These are phyloP conservation scores for Moxostoma hubbsi DNA, from an alignment of 2,797 vertebrate species.

Conservation along the genomic window DNA sequence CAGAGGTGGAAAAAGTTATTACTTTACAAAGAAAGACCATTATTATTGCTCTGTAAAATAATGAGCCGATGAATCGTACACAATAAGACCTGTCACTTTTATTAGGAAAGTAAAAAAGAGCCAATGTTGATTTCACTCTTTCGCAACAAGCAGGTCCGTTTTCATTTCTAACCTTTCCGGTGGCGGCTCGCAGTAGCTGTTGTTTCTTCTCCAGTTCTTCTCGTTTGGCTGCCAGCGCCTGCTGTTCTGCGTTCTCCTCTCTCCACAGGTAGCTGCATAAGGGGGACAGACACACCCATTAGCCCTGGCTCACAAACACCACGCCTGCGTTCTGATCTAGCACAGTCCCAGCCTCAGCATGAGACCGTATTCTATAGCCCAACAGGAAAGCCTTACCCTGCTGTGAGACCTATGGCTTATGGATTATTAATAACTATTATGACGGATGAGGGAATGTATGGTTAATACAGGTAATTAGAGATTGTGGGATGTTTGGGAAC, in stretches of 20 bases:
- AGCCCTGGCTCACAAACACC: conserved; percentile 28
- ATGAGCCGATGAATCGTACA: too few species aligned
- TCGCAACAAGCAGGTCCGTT: neutral
- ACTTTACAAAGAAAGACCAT: too few species aligned
- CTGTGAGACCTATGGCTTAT: conserved; percentile 18
- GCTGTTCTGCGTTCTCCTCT: conserved; percentile 98
- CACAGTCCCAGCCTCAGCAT: neutral
- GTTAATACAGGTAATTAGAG: neutral
- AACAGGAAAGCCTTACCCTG: conserved; percentile 21
- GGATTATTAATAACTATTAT: conserved; percentile 37
- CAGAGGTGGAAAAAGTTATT: too few species aligned
- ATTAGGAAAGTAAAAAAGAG: too few species aligned
- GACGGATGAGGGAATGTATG: conserved; percentile 2
- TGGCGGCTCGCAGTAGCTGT: conserved; percentile 96
- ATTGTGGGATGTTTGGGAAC: neutral
- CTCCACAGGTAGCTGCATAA: conserved; percentile 92
- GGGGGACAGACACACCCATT: conserved; percentile 58
- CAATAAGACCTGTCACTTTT: too few species aligned
- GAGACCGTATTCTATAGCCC: conserved; percentile 30
- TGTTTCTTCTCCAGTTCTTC: conserved; percentile 99
- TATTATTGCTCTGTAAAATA: too few species aligned
- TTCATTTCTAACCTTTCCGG: conserved; percentile 86
- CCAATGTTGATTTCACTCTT: neutral
- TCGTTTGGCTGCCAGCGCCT: conserved; percentile 95
- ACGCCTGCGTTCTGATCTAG: conserved; percentile 15